A percentile compares a stretch with the other conserved stretches of the same genome.
These are phyloP conservation scores for Diloba caeruleocephala DNA, from an alignment of 2,888 invertebrate species.

Conservation along the genomic window DNA sequence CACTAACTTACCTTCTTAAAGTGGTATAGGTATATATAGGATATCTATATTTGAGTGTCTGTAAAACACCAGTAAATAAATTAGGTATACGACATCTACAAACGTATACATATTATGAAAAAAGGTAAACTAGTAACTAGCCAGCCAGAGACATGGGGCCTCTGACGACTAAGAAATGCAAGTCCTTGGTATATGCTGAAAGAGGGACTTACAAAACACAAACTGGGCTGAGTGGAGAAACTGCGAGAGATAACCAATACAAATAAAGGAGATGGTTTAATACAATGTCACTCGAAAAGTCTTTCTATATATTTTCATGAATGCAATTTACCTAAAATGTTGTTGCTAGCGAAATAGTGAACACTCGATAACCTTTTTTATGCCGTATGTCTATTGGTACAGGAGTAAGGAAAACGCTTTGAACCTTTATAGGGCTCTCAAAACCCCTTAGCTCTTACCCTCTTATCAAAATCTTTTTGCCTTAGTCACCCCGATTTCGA, in stretches of 20 bases:
- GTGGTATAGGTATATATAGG: too few species aligned
- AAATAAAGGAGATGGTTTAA: slow-evolving; percentile 4
- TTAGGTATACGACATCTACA: too few species aligned
- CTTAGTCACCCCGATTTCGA: slow-evolving; percentile 44
- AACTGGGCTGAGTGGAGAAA: too few species aligned
- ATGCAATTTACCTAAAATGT: slow-evolving; percentile 32
- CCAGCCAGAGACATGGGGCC: slow-evolving; percentile 39
- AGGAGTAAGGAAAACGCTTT: slow-evolving; percentile 40
- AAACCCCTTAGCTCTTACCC: slow-evolving; percentile 46
- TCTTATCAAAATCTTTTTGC: slow-evolving; percentile 52
- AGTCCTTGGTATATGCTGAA: slow-evolving; percentile 5
- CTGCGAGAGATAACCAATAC: too few species aligned
- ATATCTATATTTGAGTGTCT: too few species aligned
- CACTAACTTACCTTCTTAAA: too few species aligned
- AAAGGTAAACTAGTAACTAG: slow-evolving; percentile 8
- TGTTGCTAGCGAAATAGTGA: slow-evolving; percentile 21
- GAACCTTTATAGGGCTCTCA: slow-evolving; percentile 45
- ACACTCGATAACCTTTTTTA: slow-evolving; percentile 34
- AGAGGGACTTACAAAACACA: slow-evolving; percentile 23
- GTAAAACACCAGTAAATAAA: too few species aligned
- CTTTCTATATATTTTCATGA: slow-evolving; percentile 6
- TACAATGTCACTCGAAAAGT: not conserved
- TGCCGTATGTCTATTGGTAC: slow-evolving; percentile 29
- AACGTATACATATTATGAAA: not conserved
- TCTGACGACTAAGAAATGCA: slow-evolving; percentile 30